phyloP scores from a whole-genome alignment of 1,140 invertebrate species.

The Drosophila azteca region DNA sequence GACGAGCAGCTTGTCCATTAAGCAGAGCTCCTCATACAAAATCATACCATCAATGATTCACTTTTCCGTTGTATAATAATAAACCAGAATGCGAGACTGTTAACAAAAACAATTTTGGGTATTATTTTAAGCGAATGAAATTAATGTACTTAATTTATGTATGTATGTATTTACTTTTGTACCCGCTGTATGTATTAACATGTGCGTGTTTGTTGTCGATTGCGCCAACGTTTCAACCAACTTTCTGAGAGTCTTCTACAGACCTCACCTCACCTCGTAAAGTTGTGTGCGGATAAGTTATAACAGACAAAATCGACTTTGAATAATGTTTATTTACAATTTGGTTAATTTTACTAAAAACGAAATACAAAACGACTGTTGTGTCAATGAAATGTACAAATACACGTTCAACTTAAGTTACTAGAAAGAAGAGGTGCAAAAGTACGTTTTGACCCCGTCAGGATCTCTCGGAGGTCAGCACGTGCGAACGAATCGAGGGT shows the following conservation, averaged over 20 bases:
- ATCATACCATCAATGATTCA: background rate
- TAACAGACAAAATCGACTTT: background rate
- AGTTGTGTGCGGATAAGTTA: too few relatives aligned
- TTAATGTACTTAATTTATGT: slow-evolving; percentile 62
- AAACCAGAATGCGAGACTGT: slow-evolving; percentile 59
- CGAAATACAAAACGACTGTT: slow-evolving; percentile 38
- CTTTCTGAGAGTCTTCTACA: too few relatives aligned
- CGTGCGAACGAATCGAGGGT: slow-evolving; percentile 86
- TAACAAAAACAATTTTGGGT: slow-evolving; percentile 43
- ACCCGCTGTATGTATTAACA: slow-evolving; percentile 19
- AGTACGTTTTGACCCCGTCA: slow-evolving; percentile 38
- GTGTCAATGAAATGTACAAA: slow-evolving; percentile 33
- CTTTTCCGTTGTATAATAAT: slow-evolving; percentile 19
- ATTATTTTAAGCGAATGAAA: slow-evolving; percentile 45
- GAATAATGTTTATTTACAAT: slow-evolving; percentile 55
- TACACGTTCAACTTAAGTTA: slow-evolving; percentile 39
- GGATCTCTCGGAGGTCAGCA: slow-evolving; percentile 64
- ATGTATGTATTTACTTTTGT: slow-evolving; percentile 36
- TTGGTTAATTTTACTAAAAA: slow-evolving; percentile 52
- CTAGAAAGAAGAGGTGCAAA: slow-evolving; percentile 6
- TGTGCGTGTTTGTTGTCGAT: slow-evolving; percentile 4
- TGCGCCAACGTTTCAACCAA: background rate
- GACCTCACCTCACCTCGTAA: too few relatives aligned
- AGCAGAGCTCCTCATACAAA: slow-evolving; percentile 45
- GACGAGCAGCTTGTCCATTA: background rate